Base-by-base conservation (phyloP, 2,888 invertebrate species). In the Drosophila suboccidentalis region DNA sequence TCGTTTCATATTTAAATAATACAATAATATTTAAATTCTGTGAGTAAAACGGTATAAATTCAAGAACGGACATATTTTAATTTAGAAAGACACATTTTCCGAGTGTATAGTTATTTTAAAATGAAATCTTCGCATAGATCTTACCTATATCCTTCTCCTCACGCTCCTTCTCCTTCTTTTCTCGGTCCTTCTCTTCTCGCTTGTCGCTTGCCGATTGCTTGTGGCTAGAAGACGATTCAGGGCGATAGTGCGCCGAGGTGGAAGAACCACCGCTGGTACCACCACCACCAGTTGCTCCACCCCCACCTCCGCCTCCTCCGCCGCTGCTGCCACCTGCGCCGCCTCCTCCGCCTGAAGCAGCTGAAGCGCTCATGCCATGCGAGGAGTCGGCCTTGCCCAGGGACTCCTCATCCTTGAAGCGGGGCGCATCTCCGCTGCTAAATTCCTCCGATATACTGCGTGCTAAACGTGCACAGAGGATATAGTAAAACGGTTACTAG, bases 381-480 rank as follows among this genome's bases (percentile, higher is more conserved):
- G 89, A 81, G 71, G 91, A 82, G 39, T 93, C 93, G 55, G 89
- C 85, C 84, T 92, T 92, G 65, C 89, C 90, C 76, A 86, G 87
- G 15, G 92, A 89, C 75, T 95, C 95, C 82, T 94, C 94, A 82
- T 95, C 95, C 82, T 95, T 94, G 89, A 94, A 94, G 81, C 94
- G 94, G 59, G 94, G 93, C 75, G 94, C 94, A 93, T 97, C 97
- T 86, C 96, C 97, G 93, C 97, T 98, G 93, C 98, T 98, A 94
- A 98, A 98, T 93, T 99, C 98, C 94, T 99, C 98, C 91, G 98
- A 98, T 93, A 98, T 97, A 94, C 98, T 98, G 92, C 98, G 96
- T 90, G 98, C 98, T 98, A 94, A 62, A 61, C 22, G 39, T 13
- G 61, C 72, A 54, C 72, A 76, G 36, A 50, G 39, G 11, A 53